Percentiles rank a stretch among this genome's conserved stretches.
Evolutionary conservation across 2,113 vertebrate genomes (phyloP).

Genomic region (Vidua macroura): DNA sequence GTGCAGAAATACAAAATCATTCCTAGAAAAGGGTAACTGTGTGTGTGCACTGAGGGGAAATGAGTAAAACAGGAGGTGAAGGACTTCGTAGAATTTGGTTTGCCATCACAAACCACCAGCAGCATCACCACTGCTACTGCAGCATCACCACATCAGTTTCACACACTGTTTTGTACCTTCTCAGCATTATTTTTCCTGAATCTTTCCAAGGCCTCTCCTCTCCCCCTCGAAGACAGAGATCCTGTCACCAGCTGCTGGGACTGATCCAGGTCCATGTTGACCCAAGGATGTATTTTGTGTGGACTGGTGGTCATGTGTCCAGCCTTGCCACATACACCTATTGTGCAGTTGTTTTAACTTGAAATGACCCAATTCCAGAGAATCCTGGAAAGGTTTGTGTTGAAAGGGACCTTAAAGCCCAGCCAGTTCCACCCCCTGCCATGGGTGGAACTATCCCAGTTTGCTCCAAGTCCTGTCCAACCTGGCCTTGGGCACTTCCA

Average conservation of each 20-base stretch:
- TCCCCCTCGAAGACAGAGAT: neutral
- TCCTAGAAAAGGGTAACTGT: neutral
- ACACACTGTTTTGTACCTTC: neutral
- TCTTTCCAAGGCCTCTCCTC: neutral
- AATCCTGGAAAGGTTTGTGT: neutral
- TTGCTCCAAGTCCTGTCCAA: accelerated
- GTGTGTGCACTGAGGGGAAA: neutral
- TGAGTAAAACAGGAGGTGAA: neutral
- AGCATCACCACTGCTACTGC: neutral
- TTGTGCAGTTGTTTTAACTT: neutral
- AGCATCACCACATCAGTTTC: neutral
- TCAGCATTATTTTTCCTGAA: neutral
- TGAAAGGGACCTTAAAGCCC: neutral
- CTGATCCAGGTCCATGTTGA: neutral
- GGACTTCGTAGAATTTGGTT: neutral
- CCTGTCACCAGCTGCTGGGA: neutral
- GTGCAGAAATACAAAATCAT: neutral
- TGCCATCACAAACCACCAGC: accelerated
- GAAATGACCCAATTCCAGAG: neutral
- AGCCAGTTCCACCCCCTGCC: accelerated
- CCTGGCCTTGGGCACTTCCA: accelerated
- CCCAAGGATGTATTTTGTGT: neutral
- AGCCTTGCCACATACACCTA: neutral
- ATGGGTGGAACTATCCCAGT: neutral
- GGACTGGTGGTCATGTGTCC: neutral